Percentiles rank a stretch among this genome's conserved stretches.
phyloP scores from a whole-genome alignment of 2,888 invertebrate species.

The Ecdyonurus torrentis region DNA sequence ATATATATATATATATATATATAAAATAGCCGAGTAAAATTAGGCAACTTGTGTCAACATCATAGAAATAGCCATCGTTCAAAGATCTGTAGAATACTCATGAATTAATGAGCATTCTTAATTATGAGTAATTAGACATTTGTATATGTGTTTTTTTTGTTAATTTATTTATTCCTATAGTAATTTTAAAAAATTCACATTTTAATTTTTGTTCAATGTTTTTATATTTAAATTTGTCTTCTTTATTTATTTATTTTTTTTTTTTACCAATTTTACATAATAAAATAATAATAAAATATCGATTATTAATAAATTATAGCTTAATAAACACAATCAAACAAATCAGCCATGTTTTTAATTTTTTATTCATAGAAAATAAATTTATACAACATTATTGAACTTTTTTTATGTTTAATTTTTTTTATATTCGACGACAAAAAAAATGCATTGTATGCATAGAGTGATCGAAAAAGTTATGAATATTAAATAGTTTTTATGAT shows the following conservation, averaged over 20 bases:
- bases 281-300: neutral
- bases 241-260: neutral
- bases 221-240: neutral
- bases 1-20: neutral
- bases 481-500: neutral
- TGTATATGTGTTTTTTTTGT: too few species aligned
- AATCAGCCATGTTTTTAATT: neutral
- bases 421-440: neutral
- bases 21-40: too few species aligned
- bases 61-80: too few species aligned
- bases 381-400: neutral
- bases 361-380: neutral
- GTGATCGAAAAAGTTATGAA: neutral
- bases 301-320: neutral
- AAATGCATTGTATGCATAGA: neutral
- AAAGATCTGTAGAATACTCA: too few species aligned
- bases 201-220: neutral
- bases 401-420: neutral
- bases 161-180: neutral
- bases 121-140: too few species aligned
- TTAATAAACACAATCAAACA: neutral
- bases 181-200: neutral
- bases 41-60: too few species aligned
- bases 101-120: too few species aligned
- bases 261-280: neutral